Percentiles rank a stretch among this genome's conserved stretches.
Evolutionary conservation across 2,888 invertebrate genomes (phyloP).

Genomic region (Omphaloscelis lunosa): DNA sequence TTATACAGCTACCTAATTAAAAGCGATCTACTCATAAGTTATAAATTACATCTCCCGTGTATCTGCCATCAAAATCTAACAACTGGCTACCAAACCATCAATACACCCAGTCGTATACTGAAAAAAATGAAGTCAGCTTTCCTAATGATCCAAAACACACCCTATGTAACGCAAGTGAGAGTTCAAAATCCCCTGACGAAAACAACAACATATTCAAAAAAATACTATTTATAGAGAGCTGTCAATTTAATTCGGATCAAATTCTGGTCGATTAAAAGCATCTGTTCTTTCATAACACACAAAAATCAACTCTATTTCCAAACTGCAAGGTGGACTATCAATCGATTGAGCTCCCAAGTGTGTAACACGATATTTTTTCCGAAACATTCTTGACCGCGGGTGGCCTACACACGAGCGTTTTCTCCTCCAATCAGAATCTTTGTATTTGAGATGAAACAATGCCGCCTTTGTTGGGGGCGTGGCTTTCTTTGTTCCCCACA

Average conservation of each 20-base stretch:
- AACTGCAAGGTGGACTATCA: conserved; percentile 15
- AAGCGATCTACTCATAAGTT: conserved; percentile 37
- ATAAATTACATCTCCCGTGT: conserved; percentile 63
- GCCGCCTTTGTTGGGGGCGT: conserved; percentile 85
- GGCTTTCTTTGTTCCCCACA: conserved; percentile 86
- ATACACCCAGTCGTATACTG: conserved; percentile 41
- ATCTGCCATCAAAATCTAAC: conserved; percentile 61
- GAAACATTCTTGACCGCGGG: conserved; percentile 79
- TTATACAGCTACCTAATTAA: conserved; percentile 54
- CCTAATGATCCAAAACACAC: conserved; percentile 22
- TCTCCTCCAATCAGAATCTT: conserved; percentile 80
- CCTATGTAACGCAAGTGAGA: rapidly evolving
- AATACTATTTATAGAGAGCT: conserved; percentile 79
- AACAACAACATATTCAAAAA: conserved; percentile 61
- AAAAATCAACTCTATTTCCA: conserved; percentile 55
- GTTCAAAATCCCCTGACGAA: conserved; percentile 30
- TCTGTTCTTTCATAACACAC: conserved; percentile 69
- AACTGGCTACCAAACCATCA: conserved; percentile 47
- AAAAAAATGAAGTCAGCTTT: conserved; percentile 54
- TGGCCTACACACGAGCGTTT: conserved; percentile 66
- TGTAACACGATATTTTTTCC: conserved; percentile 74
- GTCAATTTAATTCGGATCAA: conserved; percentile 85
- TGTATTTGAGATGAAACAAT: conserved; percentile 86
- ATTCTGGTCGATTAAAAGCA: conserved; percentile 78
- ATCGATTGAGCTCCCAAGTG: conserved; percentile 52